A percentile compares a stretch with the other conserved stretches of the same genome.
Evolutionary conservation across 2,113 vertebrate species (phyloP).

Genomic region (Poeciliopsis prolifica): DNA sequence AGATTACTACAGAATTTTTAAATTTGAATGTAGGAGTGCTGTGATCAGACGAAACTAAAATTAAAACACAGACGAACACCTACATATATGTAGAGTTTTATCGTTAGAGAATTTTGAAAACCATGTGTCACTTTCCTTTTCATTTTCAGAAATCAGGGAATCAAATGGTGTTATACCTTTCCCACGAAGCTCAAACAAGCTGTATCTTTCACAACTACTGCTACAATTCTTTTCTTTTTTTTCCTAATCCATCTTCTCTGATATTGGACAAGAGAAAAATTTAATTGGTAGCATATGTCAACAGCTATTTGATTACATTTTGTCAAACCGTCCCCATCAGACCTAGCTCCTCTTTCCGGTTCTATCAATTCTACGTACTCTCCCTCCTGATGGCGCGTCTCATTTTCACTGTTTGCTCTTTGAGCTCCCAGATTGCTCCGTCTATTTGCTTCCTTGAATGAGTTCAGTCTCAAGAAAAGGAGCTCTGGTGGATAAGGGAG

Average conservation of each 20-base stretch:
- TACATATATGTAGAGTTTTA: not conserved
- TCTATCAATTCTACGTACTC: slow-evolving; percentile 9
- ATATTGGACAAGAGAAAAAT: not conserved
- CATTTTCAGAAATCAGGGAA: not conserved
- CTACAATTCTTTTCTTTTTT: not conserved
- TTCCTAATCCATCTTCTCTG: not conserved
- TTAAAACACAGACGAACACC: not conserved
- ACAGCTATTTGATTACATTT: not conserved
- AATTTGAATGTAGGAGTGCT: too few relatives aligned
- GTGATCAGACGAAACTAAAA: not conserved
- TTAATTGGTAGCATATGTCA: not conserved
- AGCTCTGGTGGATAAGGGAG: slow-evolving; percentile 26
- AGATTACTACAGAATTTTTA: too few relatives aligned
- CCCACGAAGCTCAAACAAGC: not conserved
- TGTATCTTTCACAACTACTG: not conserved
- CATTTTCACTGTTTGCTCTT: slow-evolving; percentile 46
- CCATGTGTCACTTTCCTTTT: not conserved
- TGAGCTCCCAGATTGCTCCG: slow-evolving; percentile 37
- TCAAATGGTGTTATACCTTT: not conserved
- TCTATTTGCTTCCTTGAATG: slow-evolving; percentile 56
- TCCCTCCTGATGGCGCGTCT: slow-evolving; percentile 11
- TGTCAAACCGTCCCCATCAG: not conserved
- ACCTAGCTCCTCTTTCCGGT: slow-evolving; percentile 2
- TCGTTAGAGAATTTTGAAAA: not conserved
- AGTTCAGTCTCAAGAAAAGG: slow-evolving; percentile 27